These are phyloP conservation scores for Copidosoma aretas DNA, from an alignment of 2,888 invertebrate genomes.

Conservation along the genomic window DNA sequence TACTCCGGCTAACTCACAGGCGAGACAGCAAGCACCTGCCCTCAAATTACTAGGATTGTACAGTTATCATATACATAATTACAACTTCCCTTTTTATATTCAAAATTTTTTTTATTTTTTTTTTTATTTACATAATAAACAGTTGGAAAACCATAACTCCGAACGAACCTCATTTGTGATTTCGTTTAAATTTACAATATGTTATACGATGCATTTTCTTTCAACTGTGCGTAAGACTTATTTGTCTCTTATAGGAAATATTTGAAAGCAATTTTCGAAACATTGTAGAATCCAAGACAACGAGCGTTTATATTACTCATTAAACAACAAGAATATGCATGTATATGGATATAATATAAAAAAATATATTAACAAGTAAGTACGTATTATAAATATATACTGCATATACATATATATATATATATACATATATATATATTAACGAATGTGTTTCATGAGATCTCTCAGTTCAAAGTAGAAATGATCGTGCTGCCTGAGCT, in stretches of 20 bases:
- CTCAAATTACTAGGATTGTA: constrained; percentile 23
- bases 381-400: too few species aligned
- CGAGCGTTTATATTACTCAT: constrained; percentile 23
- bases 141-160: too few species aligned
- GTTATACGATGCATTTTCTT: too few species aligned
- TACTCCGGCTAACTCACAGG: constrained; percentile 36
- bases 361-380: constrained; percentile 15
- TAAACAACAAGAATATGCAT: constrained; percentile 7
- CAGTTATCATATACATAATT: constrained; percentile 14
- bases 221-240: too few species aligned
- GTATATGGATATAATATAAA: constrained; percentile 14
- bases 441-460: constrained; percentile 32
- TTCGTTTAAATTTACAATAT: too few species aligned
- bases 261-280: constrained; percentile 5
- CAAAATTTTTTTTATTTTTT: constrained; percentile 16
- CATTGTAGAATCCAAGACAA: constrained; percentile 23
- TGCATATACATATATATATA: constrained; percentile 7
- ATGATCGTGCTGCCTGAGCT: constrained; percentile 4
- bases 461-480: constrained; percentile 22
- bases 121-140: too few species aligned
- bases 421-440: constrained; percentile 10
- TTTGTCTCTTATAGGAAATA: not conserved
- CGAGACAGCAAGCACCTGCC: constrained; percentile 36
- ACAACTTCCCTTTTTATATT: constrained; percentile 12
- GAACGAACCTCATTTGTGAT: too few species aligned